phyloP scores from a whole-genome alignment of 2,113 vertebrate genomes.

The Gnathonemus echidnorhynchus region DNA sequence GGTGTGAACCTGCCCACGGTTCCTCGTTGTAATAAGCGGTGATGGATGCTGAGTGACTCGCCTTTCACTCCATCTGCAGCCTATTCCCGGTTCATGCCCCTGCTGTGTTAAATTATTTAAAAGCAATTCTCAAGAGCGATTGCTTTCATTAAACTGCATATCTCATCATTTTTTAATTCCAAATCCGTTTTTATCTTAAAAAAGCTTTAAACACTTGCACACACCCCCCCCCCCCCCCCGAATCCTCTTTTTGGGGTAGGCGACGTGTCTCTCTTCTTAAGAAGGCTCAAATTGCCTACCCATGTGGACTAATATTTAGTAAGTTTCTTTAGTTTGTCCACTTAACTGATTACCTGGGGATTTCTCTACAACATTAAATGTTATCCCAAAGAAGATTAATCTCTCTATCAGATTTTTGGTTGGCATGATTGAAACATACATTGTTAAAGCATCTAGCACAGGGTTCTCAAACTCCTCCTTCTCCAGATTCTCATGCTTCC shows the following conservation, averaged over 20 bases:
- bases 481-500: neutral
- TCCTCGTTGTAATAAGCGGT: neutral
- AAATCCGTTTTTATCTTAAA: neutral
- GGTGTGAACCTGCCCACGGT: neutral
- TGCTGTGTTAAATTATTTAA: neutral
- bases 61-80: neutral
- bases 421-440: neutral
- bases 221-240: neutral
- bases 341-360: neutral
- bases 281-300: neutral
- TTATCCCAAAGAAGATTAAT: no score
- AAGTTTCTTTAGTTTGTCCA: neutral
- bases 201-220: neutral
- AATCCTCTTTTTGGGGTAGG: neutral
- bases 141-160: slow-evolving; percentile 1
- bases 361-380: neutral
- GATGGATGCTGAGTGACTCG: neutral
- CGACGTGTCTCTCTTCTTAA: neutral
- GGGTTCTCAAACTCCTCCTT: neutral
- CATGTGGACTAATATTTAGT: neutral
- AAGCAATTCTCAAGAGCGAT: slow-evolving; percentile 1
- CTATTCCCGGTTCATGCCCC: neutral
- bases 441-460: neutral
- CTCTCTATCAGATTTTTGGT: neutral
- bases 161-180: neutral